These are phyloP conservation scores for Caenorhabditis sp. DNA, from an alignment of 2,888 invertebrate genomes.

Conservation along the genomic window DNA sequence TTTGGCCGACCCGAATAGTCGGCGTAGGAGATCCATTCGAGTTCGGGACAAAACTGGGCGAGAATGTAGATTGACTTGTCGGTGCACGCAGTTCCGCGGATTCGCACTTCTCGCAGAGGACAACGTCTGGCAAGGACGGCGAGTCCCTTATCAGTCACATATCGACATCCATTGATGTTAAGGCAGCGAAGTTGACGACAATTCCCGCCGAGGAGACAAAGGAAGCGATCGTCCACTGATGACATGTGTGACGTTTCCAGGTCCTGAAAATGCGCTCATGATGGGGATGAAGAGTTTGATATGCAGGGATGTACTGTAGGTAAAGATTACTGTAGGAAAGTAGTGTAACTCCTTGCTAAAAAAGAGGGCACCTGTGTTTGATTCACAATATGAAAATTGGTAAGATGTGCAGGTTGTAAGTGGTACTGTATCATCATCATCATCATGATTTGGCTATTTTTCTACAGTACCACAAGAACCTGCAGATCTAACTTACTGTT, in stretches of 20 bases:
- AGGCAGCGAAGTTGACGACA: constrained; percentile 56
- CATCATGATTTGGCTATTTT: too few relatives aligned
- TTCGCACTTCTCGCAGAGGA: constrained; percentile 64
- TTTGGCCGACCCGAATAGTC: constrained; percentile 69
- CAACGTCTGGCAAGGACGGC: constrained; percentile 66
- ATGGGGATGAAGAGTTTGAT: too few relatives aligned
- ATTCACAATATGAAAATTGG: too few relatives aligned
- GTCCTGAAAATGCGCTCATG: too few relatives aligned
- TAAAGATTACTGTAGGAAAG: too few relatives aligned
- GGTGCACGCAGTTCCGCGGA: constrained; percentile 69
- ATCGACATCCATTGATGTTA: constrained; percentile 70
- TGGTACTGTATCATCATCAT: too few relatives aligned
- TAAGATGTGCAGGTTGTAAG: too few relatives aligned
- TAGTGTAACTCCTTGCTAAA: too few relatives aligned
- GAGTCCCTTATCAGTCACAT: constrained; percentile 69
- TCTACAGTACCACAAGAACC: too few relatives aligned
- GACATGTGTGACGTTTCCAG: constrained; percentile 69
- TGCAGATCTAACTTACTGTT: too few relatives aligned
- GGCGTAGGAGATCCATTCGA: constrained; percentile 69
- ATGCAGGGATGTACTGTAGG: too few relatives aligned
- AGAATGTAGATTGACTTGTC: constrained; percentile 67
- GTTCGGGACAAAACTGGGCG: constrained; percentile 67
- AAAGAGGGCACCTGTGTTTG: too few relatives aligned
- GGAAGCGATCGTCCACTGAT: constrained; percentile 69
- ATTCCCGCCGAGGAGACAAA: constrained; percentile 64